A percentile compares a stretch with the other conserved stretches of the same genome.
Conservation (phyloP, 2,888 invertebrate species). For the Hypselothyrea guttata region DNA sequence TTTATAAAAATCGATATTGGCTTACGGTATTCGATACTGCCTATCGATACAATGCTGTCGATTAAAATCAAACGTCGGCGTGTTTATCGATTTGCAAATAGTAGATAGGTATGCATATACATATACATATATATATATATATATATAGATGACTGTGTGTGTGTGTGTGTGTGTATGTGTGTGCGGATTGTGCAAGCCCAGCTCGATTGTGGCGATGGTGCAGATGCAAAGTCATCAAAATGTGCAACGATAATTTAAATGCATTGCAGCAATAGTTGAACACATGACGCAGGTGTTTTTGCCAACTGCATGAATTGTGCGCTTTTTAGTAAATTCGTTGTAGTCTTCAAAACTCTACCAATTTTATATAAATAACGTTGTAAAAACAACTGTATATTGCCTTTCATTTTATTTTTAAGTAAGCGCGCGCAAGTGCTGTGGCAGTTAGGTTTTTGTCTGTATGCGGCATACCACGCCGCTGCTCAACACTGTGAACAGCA, state of each 20-base stretch:
- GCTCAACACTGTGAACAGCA: too few relatives aligned
- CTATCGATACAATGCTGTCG: too few relatives aligned
- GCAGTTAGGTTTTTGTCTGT: too few relatives aligned
- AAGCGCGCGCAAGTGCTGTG: too few relatives aligned
- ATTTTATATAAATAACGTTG: too few relatives aligned
- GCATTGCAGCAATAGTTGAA: conserved; percentile 9
- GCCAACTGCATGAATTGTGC: too few relatives aligned
- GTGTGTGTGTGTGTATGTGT: conserved; percentile 1
- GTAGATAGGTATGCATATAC: conserved; percentile 2
- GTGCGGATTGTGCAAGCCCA: conserved; percentile 27
- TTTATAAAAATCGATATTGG: not conserved
- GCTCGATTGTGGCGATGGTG: conserved; percentile 29
- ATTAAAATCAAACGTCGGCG: conserved; percentile 10
- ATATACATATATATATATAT: conserved; percentile 15
- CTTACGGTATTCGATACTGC: too few relatives aligned
- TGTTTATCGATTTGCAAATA: conserved; percentile 27
- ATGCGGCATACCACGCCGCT: too few relatives aligned
- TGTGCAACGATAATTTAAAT: conserved; percentile 17
- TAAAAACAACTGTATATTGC: too few relatives aligned
- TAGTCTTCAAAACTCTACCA: too few relatives aligned
- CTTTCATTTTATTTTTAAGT: too few relatives aligned
- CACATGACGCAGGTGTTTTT: conserved; percentile 10
- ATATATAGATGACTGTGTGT: not conserved
- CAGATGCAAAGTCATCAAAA: conserved; percentile 33
- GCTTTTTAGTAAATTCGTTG: too few relatives aligned